Evolutionary conservation across 2,888 invertebrate species (phyloP), one percentile per base, ranked within the genome.

Genomic region (Vannuccia rotundouncinata): DNA sequence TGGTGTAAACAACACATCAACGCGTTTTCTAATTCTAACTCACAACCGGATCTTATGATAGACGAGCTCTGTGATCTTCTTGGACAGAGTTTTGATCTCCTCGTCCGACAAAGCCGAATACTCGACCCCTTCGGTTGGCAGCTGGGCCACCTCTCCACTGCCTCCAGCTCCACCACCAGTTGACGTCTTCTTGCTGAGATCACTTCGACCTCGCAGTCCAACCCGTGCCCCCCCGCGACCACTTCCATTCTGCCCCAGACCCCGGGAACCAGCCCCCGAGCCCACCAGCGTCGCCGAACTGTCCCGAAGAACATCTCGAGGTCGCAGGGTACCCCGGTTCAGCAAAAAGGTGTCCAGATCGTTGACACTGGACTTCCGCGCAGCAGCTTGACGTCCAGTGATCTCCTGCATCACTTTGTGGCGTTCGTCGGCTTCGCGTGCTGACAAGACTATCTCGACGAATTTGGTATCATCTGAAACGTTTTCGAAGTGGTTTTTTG

Each of bases 51-150:
- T 83, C 59, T 60, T 29, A 22, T 80, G 30, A 74, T 77, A 86
- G 22, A 86, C 84, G 13, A 84, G 82, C 74, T 85, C 84, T 28
- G 86, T 87, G 25, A 87, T 82, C 60, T 83, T 83, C 78, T 86
- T 86, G 82, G 86, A 85, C 31, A 85, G 81, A 79, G 85, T 84
- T 82, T 85, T 85, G 79, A 87, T 83, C 66, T 84, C 84, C 82
- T 85, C 84, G 74, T 83, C 84, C 31, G 85, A 82, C 77, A 87
- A 82, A 79, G 83, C 84, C 31, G 83, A 82, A 79, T 87, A 87
- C 29, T 86, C 85, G 1, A 86, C 84, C 0, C 85, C 86, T 31
- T 84, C 85, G 45, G 85, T 83, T 31, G 87, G 87, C 45, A 87
- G 83, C 1, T 82, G 79, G 0, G 84, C 83, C 27, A 84, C 84